Evolutionary conservation across 2,113 vertebrate species (phyloP), one percentile per base, ranked within the genome.

Genomic region (Odocoileus virginianus): DNA sequence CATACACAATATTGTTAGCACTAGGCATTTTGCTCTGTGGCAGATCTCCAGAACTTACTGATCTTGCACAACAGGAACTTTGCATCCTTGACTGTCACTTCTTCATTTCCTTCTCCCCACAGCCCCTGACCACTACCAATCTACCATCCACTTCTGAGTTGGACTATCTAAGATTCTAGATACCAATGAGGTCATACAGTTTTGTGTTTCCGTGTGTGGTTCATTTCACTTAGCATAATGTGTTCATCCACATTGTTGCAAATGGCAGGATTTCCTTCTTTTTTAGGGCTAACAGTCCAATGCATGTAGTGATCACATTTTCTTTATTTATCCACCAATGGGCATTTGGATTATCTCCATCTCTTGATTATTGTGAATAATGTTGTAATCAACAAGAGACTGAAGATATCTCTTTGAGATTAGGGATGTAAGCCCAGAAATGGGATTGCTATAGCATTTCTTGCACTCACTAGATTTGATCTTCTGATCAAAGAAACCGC

Each of bases 1-100:
- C 54, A n/a, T 25, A 13, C 19, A 15, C 27, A 36, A 16, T 47
- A 50, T 47, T 82, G 33, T 23, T 47, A 71, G 58, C 33, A 57
- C 3, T 11, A 55, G 58, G 28, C 36, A 19, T 21, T 15, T 1
- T 15, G 40, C 60, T 9, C 16, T 12, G 3, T 1, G 2, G 12
- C 10, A 30, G 33, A 25, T 40, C 50, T 83, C 43, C 4, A 50
- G 40, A 89, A 40, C 1, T 19, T 47, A 36, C 12, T 40, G 25
- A 36, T 5, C 30, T 57, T 47, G 21, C 9, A 50, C 13, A 50
- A 57, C 6, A 71, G 40, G 28, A 36, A 83, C 2, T 58, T 58
- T 23, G 13, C 8, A 6, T 15, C 16, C 40, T 78, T 40, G 33
- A n/a, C 43, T 17, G 19, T 50, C n/a, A 28, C 33, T 2, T 60